phyloP scores from a whole-genome alignment of 2,113 vertebrate genomes.

The Lepus americanus region DNA sequence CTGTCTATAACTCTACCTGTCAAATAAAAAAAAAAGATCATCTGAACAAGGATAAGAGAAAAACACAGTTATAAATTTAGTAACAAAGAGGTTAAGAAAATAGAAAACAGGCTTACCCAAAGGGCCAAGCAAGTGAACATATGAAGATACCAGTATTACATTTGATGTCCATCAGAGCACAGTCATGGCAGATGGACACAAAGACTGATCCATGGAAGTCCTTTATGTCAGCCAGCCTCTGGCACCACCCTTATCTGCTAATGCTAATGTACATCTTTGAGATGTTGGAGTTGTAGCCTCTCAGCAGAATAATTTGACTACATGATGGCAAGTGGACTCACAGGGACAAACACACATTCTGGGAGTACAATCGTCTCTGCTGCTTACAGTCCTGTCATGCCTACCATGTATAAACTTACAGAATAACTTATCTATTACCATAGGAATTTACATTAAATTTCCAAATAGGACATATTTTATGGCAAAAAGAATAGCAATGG shows the following conservation, averaged over 20 bases:
- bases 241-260: not conserved
- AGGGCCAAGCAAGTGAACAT: not conserved
- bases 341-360: not conserved
- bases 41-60: not conserved
- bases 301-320: not conserved
- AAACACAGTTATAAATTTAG: not conserved
- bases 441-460: not conserved
- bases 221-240: not conserved
- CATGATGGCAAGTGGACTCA: not conserved
- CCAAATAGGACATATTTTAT: not conserved
- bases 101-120: not conserved
- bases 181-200: not conserved
- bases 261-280: not conserved
- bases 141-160: not conserved
- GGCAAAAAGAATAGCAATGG: not conserved
- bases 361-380: not conserved
- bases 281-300: not conserved
- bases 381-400: not conserved
- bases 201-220: rapidly evolving
- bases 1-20: too few relatives aligned
- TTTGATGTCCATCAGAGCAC: not conserved
- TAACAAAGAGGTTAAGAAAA: not conserved
- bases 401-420: not conserved
- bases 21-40: not conserved
- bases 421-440: not conserved